phyloP scores from a whole-genome alignment of 2,888 invertebrate genomes.

The Prenolepis imparis region DNA sequence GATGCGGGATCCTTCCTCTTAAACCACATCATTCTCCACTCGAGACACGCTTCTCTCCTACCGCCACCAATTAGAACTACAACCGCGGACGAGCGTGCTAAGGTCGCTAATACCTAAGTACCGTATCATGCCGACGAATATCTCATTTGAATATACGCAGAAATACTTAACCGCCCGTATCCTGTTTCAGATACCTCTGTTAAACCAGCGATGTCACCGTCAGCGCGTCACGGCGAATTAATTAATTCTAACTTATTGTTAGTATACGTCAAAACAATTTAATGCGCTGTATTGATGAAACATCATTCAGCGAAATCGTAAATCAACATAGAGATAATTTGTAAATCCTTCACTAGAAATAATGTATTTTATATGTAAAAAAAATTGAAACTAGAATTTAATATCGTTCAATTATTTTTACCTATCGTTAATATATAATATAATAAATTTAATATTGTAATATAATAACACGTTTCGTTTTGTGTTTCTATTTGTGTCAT shows the following conservation, averaged over 20 bases:
- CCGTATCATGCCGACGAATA: conserved; percentile 33
- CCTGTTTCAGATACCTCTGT: conserved; percentile 6
- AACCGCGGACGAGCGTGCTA: conserved; percentile 20
- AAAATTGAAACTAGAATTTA: background rate
- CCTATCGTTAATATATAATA: too few relatives aligned
- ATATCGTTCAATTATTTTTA: background rate
- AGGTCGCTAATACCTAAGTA: conserved; percentile 30
- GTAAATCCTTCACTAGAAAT: background rate
- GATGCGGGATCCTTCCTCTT: conserved; percentile 23
- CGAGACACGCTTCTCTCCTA: conserved; percentile 30
- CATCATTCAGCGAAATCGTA: background rate
- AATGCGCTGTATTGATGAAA: background rate
- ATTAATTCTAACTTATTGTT: conserved; percentile 33
- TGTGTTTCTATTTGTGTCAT: background rate
- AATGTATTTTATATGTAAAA: background rate
- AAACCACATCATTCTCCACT: conserved; percentile 35
- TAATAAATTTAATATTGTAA: too few relatives aligned
- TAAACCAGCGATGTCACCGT: background rate
- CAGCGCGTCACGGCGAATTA: conserved; percentile 2
- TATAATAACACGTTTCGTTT: too few relatives aligned
- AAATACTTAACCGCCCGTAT: background rate
- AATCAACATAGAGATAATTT: background rate
- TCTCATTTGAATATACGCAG: conserved; percentile 37
- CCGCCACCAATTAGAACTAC: conserved; percentile 37
- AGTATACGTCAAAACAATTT: conserved; percentile 4